Evolutionary conservation across 1,140 invertebrate species (phyloP), one percentile per base, ranked within the genome.

Genomic region (Caerostris extrusa): DNA sequence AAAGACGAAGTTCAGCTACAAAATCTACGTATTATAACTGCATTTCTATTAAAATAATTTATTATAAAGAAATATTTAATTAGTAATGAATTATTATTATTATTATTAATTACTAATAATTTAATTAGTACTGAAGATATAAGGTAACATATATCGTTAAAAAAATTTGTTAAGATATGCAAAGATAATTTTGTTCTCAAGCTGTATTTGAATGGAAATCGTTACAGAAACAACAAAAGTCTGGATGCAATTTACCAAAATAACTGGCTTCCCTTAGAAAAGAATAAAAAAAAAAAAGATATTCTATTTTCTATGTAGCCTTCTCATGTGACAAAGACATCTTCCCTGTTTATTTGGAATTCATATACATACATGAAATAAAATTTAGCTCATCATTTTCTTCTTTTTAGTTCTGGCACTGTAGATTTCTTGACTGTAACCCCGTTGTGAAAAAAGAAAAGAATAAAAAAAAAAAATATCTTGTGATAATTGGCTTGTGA

Each of bases 401-500:
- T 60, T n/a, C 85, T 64, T n/a, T n/a, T 64, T 60, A 60, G 53
- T 87, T n/a, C 85, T 87, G 64, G n/a, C n/a, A n/a, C n/a, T 91
- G 82, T 81, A 64, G 55, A n/a, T 81, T 17, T 61, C 77, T 91
- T 83, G 90, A 83, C 55, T 91, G 57, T 91, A 57, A 10, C 50
- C 64, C 50, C 19, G 34, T 61, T 64, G 34, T 6, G 0, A 10
- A 7, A 50, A 56, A 3, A 57, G 8, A 14, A 50, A 7, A 1
- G 71, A 8, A 14, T 14, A 7, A 83, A 81, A 57, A n/a, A n/a
- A n/a, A 56, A 69, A 89, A 67, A 89, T 55, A 67, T 83, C 90
- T 91, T 91, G 90, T 91, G 90, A 91, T 91, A 91, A 91, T 91
- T n/a, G n/a, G n/a, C n/a, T n/a, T n/a, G n/a, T n/a, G n/a, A n/a